Evolutionary conservation across 2,888 invertebrate species (phyloP).

Genomic region (Busseola fusca): DNA sequence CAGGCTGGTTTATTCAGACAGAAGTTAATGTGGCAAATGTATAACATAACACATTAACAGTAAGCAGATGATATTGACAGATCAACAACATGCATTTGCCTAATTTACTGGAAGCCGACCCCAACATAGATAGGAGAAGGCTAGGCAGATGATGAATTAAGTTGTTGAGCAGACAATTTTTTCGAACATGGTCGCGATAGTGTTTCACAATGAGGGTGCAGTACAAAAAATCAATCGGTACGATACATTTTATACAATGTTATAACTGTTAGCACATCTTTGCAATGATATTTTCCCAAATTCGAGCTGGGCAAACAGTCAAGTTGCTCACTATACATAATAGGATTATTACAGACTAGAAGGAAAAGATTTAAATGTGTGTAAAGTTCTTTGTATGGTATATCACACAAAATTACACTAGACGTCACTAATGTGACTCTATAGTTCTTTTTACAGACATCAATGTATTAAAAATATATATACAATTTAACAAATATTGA

Average conservation of each 20-base stretch:
- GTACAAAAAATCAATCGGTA: neutral
- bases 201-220: neutral
- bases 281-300: slow-evolving; percentile 25
- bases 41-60: too few relatives aligned
- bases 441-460: slow-evolving; percentile 41
- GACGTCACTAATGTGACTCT: slow-evolving; percentile 45
- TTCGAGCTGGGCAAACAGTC: slow-evolving; percentile 56
- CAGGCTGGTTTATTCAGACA: too few relatives aligned
- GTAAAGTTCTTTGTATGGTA: slow-evolving; percentile 63
- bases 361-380: slow-evolving; percentile 65
- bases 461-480: slow-evolving; percentile 33
- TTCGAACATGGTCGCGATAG: too few relatives aligned
- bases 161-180: neutral
- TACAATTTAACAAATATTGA: slow-evolving; percentile 35
- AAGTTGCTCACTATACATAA: slow-evolving; percentile 58
- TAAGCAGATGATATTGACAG: neutral
- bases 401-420: slow-evolving; percentile 65
- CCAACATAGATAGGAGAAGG: too few relatives aligned
- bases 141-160: too few relatives aligned
- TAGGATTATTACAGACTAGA: slow-evolving; percentile 73
- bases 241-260: neutral
- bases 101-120: too few relatives aligned
- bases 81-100: neutral
- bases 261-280: slow-evolving; percentile 34
- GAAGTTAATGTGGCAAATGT: too few relatives aligned